phyloP scores from a whole-genome alignment of 2,888 invertebrate genomes.

The Lithosia quadra region DNA sequence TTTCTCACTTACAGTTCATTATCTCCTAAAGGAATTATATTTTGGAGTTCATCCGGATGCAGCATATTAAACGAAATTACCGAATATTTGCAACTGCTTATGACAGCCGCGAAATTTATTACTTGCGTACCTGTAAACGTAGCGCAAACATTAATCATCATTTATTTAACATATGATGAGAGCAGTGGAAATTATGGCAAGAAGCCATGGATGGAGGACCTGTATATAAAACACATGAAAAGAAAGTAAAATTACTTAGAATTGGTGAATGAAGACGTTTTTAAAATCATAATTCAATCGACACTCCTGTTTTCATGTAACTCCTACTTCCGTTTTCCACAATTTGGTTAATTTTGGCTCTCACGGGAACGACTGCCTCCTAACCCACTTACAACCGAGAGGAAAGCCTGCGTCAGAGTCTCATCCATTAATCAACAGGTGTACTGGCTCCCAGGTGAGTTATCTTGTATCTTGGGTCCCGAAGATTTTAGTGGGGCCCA shows the following conservation, averaged over 20 bases:
- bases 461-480: too few species aligned
- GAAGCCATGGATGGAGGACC: background rate
- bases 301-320: background rate
- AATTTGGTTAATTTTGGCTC: too few species aligned
- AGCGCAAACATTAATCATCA: conserved; percentile 1
- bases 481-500: too few species aligned
- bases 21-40: background rate
- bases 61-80: background rate
- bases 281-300: background rate
- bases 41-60: conserved; percentile 2
- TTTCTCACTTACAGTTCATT: background rate
- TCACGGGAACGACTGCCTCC: too few species aligned
- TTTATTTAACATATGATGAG: background rate
- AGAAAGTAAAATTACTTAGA: background rate
- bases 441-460: too few species aligned
- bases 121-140: conserved; percentile 8
- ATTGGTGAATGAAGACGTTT: background rate
- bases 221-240: background rate
- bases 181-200: background rate
- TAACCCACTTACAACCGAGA: background rate
- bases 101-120: conserved; percentile 10
- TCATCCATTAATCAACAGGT: too few species aligned
- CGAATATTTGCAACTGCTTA: conserved; percentile 51
- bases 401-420: too few species aligned
- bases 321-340: too few species aligned